Base-by-base conservation (phyloP, 2,888 invertebrate species). In the Thera obeliscata region DNA sequence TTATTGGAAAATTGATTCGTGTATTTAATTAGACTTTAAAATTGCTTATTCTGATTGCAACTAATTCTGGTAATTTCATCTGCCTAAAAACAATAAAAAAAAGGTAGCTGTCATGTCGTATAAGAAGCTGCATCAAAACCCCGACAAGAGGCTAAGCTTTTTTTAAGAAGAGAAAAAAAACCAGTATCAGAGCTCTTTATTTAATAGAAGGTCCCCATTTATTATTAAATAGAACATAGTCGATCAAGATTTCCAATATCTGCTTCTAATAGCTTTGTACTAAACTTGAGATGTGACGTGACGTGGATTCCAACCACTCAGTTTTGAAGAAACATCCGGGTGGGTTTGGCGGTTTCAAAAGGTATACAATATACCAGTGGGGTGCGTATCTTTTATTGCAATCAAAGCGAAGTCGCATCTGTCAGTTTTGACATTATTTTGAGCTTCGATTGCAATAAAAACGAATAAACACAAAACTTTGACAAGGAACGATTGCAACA, bases 201-300 rank as follows among this genome's bases (percentile, higher is more conserved):
- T 48, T 11, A 22, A 50, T 2, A 50, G 8, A 5, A 33, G 35
- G 3, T 52, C 33, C 52, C 33, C 33, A 35, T 54, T 54, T 35
- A 35, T 8, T 50, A 12, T 7, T 22, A 50, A 50, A 6, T 12
- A 50, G 22, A 50, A 55, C n/a, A 38, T 55, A n/a, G 36, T 55
- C 55, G 36, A 55, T 55, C 55, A 36, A 55, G n/a, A 55, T 36
- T 35, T 55, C 6, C 4, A 55, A 55, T 55, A 55, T 54, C 54
- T 36, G 11, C 55, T 50, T 7, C 22, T 50, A 12, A 22, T 55
- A 36, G 11, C 35, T 36, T n/a, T 36, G 3, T 2, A 6, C 35
- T n/a, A n/a, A 55, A n/a, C 11, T 36, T 55, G n/a, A 36, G 36
- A n/a, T 56, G 41, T 8, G 9, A 54, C 22, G 22, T 22, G 7